These are phyloP conservation scores for Lepidochitona cinerea DNA, from an alignment of 2,888 invertebrate genomes.

Conservation along the genomic window DNA sequence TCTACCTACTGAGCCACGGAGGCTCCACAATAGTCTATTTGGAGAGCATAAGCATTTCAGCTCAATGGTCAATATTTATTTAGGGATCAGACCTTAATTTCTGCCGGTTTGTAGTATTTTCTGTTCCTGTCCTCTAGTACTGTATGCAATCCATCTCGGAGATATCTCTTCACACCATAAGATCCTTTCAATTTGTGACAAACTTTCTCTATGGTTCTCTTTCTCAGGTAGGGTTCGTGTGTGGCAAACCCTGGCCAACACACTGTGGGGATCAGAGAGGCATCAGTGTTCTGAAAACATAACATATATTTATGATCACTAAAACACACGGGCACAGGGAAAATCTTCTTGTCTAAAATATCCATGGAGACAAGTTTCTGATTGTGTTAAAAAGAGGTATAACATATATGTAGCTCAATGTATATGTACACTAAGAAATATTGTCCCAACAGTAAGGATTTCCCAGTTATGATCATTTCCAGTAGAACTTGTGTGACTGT, in stretches of 20 bases:
- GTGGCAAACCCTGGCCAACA: constrained; percentile 99
- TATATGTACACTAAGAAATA: neutral
- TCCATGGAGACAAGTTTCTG: too few species aligned
- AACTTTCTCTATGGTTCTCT: constrained; percentile 85
- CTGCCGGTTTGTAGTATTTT: constrained; percentile 89
- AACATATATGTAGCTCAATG: too few species aligned
- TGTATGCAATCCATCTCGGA: constrained; percentile 94
- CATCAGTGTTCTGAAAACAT: constrained; percentile 78
- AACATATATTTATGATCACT: neutral
- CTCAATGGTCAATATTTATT: too few species aligned
- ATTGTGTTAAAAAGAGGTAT: too few species aligned
- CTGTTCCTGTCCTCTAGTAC: constrained; percentile 85
- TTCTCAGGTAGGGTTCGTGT: constrained; percentile 92
- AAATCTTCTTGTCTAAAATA: too few species aligned
- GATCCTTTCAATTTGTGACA: constrained; percentile 83
- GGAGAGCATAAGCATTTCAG: too few species aligned
- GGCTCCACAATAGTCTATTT: too few species aligned
- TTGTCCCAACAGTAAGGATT: too few species aligned
- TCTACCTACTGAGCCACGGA: too few species aligned
- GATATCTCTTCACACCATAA: constrained; percentile 94
- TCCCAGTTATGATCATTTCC: too few species aligned
- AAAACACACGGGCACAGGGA: too few species aligned
- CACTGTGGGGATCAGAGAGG: constrained; percentile 90
- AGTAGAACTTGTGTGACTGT: too few species aligned
- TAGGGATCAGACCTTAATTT: constrained; percentile 92